A percentile compares a stretch with the other conserved stretches of the same genome.
phyloP scores from a whole-genome alignment of 1,140 invertebrate genomes.

The Trypoxylus dichotomus region DNA sequence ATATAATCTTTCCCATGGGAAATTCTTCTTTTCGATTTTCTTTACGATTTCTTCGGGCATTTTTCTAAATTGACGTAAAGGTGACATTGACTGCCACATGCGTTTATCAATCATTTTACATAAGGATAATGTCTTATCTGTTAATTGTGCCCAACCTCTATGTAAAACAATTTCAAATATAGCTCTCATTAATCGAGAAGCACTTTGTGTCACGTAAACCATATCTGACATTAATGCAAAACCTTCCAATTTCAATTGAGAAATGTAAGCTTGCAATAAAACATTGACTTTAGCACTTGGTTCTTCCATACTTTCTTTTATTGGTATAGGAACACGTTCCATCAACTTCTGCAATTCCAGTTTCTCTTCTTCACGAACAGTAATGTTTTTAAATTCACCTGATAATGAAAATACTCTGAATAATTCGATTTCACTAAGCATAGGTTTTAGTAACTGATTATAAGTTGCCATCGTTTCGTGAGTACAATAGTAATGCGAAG shows the following conservation, averaged over 20 bases:
- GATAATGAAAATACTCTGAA: conserved; percentile 99
- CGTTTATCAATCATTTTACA: conserved; percentile 99
- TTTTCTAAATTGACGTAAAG: conserved; percentile 95
- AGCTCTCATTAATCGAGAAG: conserved; percentile 90
- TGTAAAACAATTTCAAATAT: conserved; percentile 94
- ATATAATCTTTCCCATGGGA: conserved; percentile 92
- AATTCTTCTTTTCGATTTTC: conserved; percentile 98
- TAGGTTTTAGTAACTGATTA: conserved; percentile 95
- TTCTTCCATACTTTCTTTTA: conserved; percentile 99
- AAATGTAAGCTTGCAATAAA: conserved; percentile 96
- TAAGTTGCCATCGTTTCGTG: conserved; percentile 96
- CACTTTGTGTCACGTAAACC: conserved; percentile 99
- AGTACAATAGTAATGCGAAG: conserved; percentile 97
- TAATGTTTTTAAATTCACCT: conserved; percentile 89
- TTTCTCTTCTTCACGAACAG: conserved; percentile 97
- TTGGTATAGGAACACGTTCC: conserved; percentile 97
- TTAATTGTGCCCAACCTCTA: conserved; percentile 95
- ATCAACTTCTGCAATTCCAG: conserved; percentile 96
- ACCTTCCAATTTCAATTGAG: conserved; percentile 96
- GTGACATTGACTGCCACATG: conserved; percentile 99
- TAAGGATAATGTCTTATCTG: conserved; percentile 92
- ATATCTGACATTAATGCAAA: conserved; percentile 99
- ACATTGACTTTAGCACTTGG: conserved; percentile 97
- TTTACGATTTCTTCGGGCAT: conserved; percentile 98
- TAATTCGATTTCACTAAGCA: conserved; percentile 95